Conservation (phyloP, 2,888 invertebrate species). For the Diarsia brunnea region DNA sequence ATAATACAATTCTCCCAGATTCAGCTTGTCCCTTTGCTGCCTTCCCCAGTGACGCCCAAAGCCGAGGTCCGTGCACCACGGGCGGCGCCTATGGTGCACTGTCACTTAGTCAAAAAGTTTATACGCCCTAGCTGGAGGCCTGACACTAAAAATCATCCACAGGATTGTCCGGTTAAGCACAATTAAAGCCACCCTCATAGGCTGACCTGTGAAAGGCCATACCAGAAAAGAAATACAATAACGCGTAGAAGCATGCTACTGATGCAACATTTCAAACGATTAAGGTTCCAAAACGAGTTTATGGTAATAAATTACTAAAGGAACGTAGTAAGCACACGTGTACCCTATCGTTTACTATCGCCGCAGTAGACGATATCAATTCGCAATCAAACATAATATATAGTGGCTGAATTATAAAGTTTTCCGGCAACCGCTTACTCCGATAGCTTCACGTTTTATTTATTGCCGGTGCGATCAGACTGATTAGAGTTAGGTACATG, state of each 20-base stretch:
- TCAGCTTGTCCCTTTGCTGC: too few species aligned
- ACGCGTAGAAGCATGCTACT: not conserved
- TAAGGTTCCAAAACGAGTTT: not conserved
- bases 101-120: too few species aligned
- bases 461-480: slow-evolving; percentile 32
- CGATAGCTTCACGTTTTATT: slow-evolving; percentile 37
- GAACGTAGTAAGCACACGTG: slow-evolving; percentile 19
- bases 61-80: too few species aligned
- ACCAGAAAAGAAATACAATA: not conserved
- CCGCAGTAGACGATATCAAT: slow-evolving; percentile 14
- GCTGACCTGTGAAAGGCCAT: too few species aligned
- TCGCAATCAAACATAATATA: slow-evolving; percentile 44
- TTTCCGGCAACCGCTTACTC: slow-evolving; percentile 30
- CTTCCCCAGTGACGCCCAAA: too few species aligned
- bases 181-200: too few species aligned
- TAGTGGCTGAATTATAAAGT: slow-evolving; percentile 53
- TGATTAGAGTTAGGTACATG: slow-evolving; percentile 2
- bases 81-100: too few species aligned
- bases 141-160: too few species aligned
- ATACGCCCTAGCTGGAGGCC: too few species aligned
- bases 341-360: slow-evolving; percentile 13
- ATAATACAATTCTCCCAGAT: not conserved
- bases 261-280: not conserved
- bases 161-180: too few species aligned
- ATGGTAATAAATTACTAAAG: slow-evolving; percentile 2